phyloP scores from a whole-genome alignment of 2,797 vertebrate species.

The Potorous gilbertii region DNA sequence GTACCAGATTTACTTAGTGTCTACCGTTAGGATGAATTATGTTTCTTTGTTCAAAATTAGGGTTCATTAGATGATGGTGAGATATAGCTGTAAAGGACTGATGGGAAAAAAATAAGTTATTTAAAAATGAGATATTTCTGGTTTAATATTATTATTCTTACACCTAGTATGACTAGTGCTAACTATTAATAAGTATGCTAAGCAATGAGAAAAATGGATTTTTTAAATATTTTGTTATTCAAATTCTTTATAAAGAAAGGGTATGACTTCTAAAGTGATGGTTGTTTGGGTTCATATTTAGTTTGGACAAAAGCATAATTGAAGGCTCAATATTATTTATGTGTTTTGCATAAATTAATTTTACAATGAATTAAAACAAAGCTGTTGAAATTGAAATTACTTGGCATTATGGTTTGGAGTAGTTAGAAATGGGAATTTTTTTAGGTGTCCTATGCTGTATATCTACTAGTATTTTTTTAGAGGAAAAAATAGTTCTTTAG shows the following conservation, averaged over 20 bases:
- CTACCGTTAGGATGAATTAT: no score
- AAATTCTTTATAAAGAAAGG: neutral
- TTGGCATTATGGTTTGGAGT: neutral
- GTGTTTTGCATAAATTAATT: neutral
- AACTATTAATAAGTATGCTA: neutral
- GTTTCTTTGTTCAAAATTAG: neutral
- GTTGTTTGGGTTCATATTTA: neutral
- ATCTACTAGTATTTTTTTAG: neutral
- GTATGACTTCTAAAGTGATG: neutral
- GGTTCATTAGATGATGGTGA: neutral
- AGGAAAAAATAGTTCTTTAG: neutral
- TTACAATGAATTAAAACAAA: conserved; percentile 8
- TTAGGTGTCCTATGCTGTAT: neutral
- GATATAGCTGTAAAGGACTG: neutral
- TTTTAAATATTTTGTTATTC: neutral
- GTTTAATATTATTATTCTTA: neutral
- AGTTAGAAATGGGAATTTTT: neutral
- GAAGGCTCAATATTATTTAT: neutral
- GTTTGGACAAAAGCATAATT: neutral
- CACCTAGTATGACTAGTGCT: neutral
- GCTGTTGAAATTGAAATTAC: neutral
- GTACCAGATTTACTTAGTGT: neutral
- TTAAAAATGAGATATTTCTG: neutral
- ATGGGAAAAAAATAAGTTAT: neutral
- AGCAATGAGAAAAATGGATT: neutral